These are phyloP conservation scores for Clarias macrocephalus DNA, from an alignment of 2,113 vertebrate genomes.

Conservation along the genomic window DNA sequence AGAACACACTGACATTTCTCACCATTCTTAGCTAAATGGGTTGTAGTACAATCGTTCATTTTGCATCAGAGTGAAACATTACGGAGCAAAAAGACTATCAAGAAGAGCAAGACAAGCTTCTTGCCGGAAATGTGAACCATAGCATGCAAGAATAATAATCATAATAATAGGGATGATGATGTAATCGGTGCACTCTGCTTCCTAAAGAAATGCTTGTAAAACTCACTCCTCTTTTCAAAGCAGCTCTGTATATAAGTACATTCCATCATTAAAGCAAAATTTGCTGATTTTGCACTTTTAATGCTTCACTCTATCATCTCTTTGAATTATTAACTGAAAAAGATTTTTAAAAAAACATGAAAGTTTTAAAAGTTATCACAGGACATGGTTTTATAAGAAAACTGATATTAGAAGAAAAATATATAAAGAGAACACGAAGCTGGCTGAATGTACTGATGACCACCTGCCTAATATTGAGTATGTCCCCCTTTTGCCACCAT, in stretches of 20 bases:
- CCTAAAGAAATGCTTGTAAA: neutral
- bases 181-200: neutral
- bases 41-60: neutral
- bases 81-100: neutral
- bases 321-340: neutral
- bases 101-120: neutral
- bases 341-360: neutral
- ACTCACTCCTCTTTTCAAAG: neutral
- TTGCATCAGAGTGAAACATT: neutral
- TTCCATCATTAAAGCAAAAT: neutral
- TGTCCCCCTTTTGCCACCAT: too few species aligned
- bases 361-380: neutral
- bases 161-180: neutral
- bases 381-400: neutral
- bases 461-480: too few species aligned
- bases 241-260: neutral
- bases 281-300: neutral
- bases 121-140: neutral
- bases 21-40: neutral
- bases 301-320: neutral
- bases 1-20: slow-evolving; percentile 1
- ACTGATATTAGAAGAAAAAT: too few species aligned
- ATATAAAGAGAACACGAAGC: too few species aligned
- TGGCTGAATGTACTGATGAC: too few species aligned
- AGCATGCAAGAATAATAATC: neutral